A percentile compares a stretch with the other conserved stretches of the same genome.
Conservation (phyloP, 2,888 invertebrate species). For the Agriotes lineatus region DNA sequence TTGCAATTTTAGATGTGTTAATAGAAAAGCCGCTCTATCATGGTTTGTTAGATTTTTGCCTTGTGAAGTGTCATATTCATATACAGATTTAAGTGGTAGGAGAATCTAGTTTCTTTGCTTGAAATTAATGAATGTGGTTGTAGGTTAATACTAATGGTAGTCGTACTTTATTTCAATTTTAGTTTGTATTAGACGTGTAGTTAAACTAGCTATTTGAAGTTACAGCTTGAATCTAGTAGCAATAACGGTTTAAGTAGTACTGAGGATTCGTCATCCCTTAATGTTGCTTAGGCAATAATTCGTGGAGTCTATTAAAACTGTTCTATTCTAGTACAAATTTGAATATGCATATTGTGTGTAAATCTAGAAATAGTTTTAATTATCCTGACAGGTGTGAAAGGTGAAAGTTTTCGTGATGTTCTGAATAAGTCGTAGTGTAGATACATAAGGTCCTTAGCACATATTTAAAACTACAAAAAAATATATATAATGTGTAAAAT, state of each 20-base stretch:
- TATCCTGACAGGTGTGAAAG: slow-evolving; percentile 36
- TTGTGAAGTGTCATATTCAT: too few relatives aligned
- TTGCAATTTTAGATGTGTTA: too few relatives aligned
- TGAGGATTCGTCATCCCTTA: background rate
- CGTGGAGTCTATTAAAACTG: background rate
- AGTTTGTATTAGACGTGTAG: slow-evolving; percentile 16
- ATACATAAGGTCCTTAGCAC: slow-evolving; percentile 43
- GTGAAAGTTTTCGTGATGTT: slow-evolving; percentile 34
- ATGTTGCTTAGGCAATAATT: slow-evolving; percentile 8
- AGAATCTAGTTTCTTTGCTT: too few relatives aligned
- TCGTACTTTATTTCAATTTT: slow-evolving; percentile 6
- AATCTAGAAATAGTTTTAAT: slow-evolving; percentile 26
- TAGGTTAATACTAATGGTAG: too few relatives aligned
- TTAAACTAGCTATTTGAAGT: background rate
- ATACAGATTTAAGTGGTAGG: too few relatives aligned
- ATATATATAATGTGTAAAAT: slow-evolving; percentile 18
- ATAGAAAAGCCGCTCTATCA: too few relatives aligned
- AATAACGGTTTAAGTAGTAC: background rate
- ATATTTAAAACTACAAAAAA: slow-evolving; percentile 41
- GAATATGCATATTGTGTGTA: slow-evolving; percentile 19
- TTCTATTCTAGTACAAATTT: slow-evolving; percentile 31
- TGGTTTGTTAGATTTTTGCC: too few relatives aligned
- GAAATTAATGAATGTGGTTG: too few relatives aligned
- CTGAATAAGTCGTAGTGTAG: slow-evolving; percentile 39
- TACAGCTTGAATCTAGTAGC: slow-evolving; percentile 9